phyloP scores from a whole-genome alignment of 64 coral and sea anemone species.

The Trachythela sp. region DNA sequence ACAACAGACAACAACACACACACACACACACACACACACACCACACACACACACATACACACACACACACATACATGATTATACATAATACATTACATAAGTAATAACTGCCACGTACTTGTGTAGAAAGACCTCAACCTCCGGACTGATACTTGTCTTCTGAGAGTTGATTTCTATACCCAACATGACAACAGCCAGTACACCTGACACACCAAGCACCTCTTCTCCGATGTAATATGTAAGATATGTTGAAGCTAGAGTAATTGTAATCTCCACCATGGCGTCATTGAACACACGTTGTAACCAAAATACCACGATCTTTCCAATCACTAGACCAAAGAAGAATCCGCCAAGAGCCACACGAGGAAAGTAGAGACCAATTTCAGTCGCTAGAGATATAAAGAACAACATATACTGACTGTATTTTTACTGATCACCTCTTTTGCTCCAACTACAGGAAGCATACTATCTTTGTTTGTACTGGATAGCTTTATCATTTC shows the following conservation, averaged over 20 bases:
- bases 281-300: conserved; percentile 98
- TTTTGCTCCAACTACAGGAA: not conserved
- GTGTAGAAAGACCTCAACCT: conserved; percentile 92
- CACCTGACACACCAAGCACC: conserved; percentile 85
- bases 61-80: no score
- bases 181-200: conserved; percentile 91
- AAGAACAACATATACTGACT: not conserved
- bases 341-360: conserved; percentile 91
- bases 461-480: no score
- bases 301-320: conserved; percentile 93
- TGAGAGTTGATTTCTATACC: conserved; percentile 92
- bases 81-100: no score
- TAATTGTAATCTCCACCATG: conserved; percentile 95
- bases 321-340: conserved; percentile 83
- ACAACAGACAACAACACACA: no score
- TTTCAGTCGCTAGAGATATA: conserved; percentile 63
- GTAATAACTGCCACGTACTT: conserved; percentile 31
- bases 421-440: not conserved
- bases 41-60: no score
- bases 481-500: no score
- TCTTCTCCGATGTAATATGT: conserved; percentile 96
- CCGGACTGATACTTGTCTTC: conserved; percentile 92
- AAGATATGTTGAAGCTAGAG: conserved; percentile 79
- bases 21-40: no score
- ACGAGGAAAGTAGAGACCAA: conserved; percentile 89